Base-by-base conservation (phyloP, 37 sponge, comb jelly and placozoan species). In the Cliona cf. orientalis region DNA sequence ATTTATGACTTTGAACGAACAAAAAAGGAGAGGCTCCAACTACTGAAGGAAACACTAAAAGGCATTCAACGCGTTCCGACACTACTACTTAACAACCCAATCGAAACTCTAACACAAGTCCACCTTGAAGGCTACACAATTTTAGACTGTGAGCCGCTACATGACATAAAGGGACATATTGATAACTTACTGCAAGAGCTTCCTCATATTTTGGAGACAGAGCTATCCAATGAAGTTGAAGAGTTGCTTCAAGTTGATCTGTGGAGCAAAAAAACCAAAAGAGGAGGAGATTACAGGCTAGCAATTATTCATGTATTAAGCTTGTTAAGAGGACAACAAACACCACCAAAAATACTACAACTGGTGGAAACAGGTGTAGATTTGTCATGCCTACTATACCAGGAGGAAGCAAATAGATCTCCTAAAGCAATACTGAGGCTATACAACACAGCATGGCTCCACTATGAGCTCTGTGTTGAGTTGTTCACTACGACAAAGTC, bases 241-340 rank as follows among this genome's bases (percentile, higher is more conserved):
- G 49, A 19, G 25, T 6, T 67, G 5, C 46, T 71, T 29, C 19
- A 71, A 31, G 19, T 19, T 43, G 46, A 44, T 33, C 72, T 71
- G 3, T 26, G 19, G 3, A 4, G 42, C 23, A 77, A 77, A 58
- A 38, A 77, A 58, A 77, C 63, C 11, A 77, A 77, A 63, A 21
- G 65, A 77, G 78, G 65, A n/a, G 22, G 38, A 26, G 78, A 77
- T 58, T 77, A 58, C 65, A 77, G 78, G 22, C 78, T 39, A 42
- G 41, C 78, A 58, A 46, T 43, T 2, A 77, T 77, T 28, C 78
- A 63, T 26, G 7, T 77, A 2, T 38, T 63, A 42, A 2, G 31
- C 25, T 34, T 22, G 17, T 42, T 77, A 63, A 5, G 22, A 41
- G 63, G 65, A 14, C 2, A 42, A 26, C 3, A 35, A 7, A n/a